These are phyloP conservation scores for Eonycteris spelaea DNA, from an alignment of 2,113 vertebrate genomes.

Conservation along the genomic window DNA sequence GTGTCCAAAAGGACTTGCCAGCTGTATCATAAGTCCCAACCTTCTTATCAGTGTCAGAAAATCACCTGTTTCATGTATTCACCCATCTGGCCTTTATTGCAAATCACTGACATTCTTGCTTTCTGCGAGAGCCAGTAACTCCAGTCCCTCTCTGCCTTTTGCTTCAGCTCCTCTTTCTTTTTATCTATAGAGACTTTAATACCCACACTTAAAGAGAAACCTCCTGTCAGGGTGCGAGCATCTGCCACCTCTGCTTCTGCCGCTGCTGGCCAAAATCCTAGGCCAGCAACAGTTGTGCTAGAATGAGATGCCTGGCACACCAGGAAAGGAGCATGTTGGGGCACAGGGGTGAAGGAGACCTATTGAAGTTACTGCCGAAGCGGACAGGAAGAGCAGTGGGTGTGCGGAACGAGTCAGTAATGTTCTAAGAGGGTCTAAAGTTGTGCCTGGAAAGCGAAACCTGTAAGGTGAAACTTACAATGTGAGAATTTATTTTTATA, in stretches of 20 bases:
- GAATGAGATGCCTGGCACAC: slow-evolving; percentile 19
- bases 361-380: background rate
- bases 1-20: background rate
- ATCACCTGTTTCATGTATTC: background rate
- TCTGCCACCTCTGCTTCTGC: background rate
- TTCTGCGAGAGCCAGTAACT: background rate
- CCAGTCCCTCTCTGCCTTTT: background rate
- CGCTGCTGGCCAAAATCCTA: background rate
- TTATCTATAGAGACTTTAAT: background rate
- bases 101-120: slow-evolving; percentile 1
- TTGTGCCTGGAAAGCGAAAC: background rate
- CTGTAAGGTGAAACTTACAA: slow-evolving; percentile 44
- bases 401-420: background rate
- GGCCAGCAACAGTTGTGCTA: background rate
- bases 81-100: background rate
- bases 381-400: slow-evolving; percentile 33
- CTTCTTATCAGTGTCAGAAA: background rate
- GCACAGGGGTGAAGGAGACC: slow-evolving; percentile 36
- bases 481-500: slow-evolving; percentile 63
- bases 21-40: background rate
- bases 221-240: background rate
- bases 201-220: slow-evolving; percentile 19
- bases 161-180: background rate
- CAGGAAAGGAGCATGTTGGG: background rate
- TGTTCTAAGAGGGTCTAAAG: slow-evolving; percentile 2